phyloP scores from a whole-genome alignment of 2,113 vertebrate genomes.

The Phrynosoma platyrhinos region DNA sequence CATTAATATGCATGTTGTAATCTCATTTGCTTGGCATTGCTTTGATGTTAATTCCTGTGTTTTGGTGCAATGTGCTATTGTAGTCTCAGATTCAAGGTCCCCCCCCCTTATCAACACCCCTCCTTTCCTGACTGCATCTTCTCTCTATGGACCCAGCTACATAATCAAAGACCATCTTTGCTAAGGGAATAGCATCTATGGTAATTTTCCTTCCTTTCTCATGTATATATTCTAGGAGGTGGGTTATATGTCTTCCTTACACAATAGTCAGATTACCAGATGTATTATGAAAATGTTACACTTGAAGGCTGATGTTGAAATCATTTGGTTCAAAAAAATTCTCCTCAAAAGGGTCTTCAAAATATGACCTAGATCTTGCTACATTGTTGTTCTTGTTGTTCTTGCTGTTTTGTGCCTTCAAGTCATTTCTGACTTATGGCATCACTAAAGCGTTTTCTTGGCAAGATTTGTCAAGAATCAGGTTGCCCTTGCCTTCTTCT shows the following conservation, averaged over 20 bases:
- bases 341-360: no score
- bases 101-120: constrained; percentile 45
- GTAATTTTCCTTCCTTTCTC: background rate
- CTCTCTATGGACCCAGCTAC: background rate
- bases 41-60: constrained; percentile 76
- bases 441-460: no score
- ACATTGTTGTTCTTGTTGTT: no score
- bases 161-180: background rate
- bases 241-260: background rate
- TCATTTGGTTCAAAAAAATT: background rate
- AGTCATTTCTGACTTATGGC: no score
- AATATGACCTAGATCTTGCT: no score
- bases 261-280: background rate
- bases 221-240: background rate
- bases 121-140: constrained; percentile 12
- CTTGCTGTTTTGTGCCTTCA: no score
- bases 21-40: constrained; percentile 73
- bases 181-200: background rate
- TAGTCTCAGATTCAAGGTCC: constrained; percentile 55
- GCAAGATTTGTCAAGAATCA: no score
- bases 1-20: constrained; percentile 75
- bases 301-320: background rate
- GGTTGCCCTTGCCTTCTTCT: no score
- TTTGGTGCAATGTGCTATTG: constrained; percentile 72
- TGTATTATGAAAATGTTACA: background rate